These are phyloP conservation scores for Clytia hemisphaerica DNA, from an alignment of 30 jellyfish, hydroid and myxozoan genomes.

Conservation along the genomic window DNA sequence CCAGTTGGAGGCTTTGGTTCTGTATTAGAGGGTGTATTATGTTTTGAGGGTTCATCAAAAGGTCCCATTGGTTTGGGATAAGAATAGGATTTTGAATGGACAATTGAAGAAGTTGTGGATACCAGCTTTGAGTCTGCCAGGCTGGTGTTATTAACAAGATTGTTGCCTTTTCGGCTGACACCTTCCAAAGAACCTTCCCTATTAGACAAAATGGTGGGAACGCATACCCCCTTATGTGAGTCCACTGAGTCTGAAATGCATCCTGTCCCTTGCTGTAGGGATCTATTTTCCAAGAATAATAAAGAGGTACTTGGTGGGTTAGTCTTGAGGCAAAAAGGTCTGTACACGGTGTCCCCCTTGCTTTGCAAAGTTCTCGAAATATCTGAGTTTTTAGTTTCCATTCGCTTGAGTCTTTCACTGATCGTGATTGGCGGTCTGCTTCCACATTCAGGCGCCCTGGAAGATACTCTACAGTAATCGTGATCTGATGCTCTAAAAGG, in stretches of 20 bases:
- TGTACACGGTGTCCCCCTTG: slow-evolving; percentile 15
- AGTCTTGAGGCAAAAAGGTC: no score
- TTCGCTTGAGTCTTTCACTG: slow-evolving; percentile 20
- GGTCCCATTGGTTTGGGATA: background rate
- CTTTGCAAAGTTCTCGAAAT: slow-evolving; percentile 10
- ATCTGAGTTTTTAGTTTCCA: slow-evolving; percentile 20
- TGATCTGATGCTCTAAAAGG: slow-evolving; percentile 28
- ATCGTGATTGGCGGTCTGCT: slow-evolving; percentile 33
- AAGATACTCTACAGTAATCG: slow-evolving; percentile 37
- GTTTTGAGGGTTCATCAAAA: background rate
- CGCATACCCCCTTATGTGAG: slow-evolving; percentile 27
- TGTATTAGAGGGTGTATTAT: background rate
- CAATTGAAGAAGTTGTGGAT: slow-evolving; percentile 11
- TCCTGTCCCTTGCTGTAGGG: slow-evolving; percentile 26
- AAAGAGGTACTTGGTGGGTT: slow-evolving; percentile 24
- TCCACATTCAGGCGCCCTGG: slow-evolving; percentile 20
- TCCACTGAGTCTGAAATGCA: slow-evolving; percentile 26
- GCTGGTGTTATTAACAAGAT: slow-evolving; percentile 29
- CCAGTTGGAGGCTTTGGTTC: slow-evolving; percentile 8
- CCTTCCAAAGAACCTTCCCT: slow-evolving; percentile 10
- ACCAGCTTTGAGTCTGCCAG: slow-evolving; percentile 32
- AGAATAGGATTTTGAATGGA: background rate
- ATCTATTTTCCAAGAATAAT: slow-evolving; percentile 34
- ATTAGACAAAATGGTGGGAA: slow-evolving; percentile 35
- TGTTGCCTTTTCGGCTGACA: background rate